phyloP scores from a whole-genome alignment of 1,140 invertebrate genomes.

The Kradibia gibbosae region DNA sequence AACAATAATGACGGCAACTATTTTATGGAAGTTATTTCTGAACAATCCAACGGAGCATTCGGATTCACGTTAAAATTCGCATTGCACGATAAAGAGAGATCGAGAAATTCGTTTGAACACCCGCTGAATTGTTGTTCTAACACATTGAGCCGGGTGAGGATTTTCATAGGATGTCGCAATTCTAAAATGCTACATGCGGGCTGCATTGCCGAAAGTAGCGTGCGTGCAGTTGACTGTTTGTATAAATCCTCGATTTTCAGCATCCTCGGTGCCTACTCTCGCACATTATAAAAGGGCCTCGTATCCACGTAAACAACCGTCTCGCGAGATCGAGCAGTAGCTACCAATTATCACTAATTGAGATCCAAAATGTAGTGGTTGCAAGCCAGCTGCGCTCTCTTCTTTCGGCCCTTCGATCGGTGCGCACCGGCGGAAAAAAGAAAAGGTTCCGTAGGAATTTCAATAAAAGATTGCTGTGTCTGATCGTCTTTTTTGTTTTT shows the following conservation, averaged over 20 bases:
- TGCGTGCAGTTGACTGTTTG: background rate
- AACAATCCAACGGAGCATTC: too few species aligned
- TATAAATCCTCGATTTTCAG: slow-evolving; percentile 14
- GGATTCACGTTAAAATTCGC: too few species aligned
- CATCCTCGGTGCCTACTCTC: background rate
- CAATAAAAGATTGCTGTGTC: slow-evolving; percentile 61
- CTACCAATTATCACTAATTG: slow-evolving; percentile 68
- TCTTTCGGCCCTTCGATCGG: background rate
- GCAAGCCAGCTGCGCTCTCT: slow-evolving; percentile 15
- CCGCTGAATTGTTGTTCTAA: too few species aligned
- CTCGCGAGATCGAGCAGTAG: slow-evolving; percentile 53
- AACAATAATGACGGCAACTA: too few species aligned
- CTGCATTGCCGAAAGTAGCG: background rate
- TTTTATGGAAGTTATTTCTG: too few species aligned
- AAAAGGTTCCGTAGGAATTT: slow-evolving; percentile 60
- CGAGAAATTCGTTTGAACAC: too few species aligned
- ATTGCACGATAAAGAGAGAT: too few species aligned
- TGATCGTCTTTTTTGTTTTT: slow-evolving; percentile 55
- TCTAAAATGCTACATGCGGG: too few species aligned
- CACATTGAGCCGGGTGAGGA: too few species aligned
- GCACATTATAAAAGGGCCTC: background rate
- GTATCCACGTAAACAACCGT: slow-evolving; percentile 14
- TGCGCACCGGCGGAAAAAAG: slow-evolving; percentile 54
- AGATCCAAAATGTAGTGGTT: slow-evolving; percentile 61
- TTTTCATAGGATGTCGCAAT: too few species aligned